Percentiles rank a stretch among this genome's conserved stretches.
These are phyloP conservation scores for Boloria euphrosyne DNA, from an alignment of 2,888 invertebrate species.

Conservation along the genomic window DNA sequence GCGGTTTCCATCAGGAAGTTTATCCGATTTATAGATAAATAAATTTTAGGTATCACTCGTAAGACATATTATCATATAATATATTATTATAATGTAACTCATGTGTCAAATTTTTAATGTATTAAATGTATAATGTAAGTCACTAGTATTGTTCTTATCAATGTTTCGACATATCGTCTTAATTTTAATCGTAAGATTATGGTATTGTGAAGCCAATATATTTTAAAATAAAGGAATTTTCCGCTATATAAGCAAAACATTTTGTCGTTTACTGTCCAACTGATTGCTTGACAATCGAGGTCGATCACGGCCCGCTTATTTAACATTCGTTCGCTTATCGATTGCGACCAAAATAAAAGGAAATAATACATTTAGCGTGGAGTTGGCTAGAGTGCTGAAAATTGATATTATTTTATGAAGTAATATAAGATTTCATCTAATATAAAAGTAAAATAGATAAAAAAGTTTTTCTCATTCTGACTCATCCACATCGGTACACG, in stretches of 20 bases:
- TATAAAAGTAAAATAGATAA: constrained; percentile 57
- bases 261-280: constrained; percentile 78
- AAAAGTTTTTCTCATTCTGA: constrained; percentile 70
- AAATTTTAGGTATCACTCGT: constrained; percentile 43
- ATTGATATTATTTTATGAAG: constrained; percentile 47
- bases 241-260: constrained; percentile 80
- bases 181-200: constrained; percentile 73
- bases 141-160: constrained; percentile 76
- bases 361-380: constrained; percentile 77
- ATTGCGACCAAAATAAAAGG: constrained; percentile 76
- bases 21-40: constrained; percentile 69
- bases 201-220: constrained; percentile 81
- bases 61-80: constrained; percentile 49
- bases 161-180: constrained; percentile 81
- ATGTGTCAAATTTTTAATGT: constrained; percentile 74
- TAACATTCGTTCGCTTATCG: constrained; percentile 72
- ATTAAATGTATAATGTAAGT: constrained; percentile 66
- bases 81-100: constrained; percentile 67
- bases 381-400: constrained; percentile 72
- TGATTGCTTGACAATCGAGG: constrained; percentile 67
- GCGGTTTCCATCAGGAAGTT: constrained; percentile 81
- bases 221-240: constrained; percentile 82
- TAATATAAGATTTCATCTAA: constrained; percentile 45
- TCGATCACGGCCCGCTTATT: constrained; percentile 66
- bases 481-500: constrained; percentile 75